phyloP scores from a whole-genome alignment of 2,888 invertebrate species.

The Tinea trinotella region DNA sequence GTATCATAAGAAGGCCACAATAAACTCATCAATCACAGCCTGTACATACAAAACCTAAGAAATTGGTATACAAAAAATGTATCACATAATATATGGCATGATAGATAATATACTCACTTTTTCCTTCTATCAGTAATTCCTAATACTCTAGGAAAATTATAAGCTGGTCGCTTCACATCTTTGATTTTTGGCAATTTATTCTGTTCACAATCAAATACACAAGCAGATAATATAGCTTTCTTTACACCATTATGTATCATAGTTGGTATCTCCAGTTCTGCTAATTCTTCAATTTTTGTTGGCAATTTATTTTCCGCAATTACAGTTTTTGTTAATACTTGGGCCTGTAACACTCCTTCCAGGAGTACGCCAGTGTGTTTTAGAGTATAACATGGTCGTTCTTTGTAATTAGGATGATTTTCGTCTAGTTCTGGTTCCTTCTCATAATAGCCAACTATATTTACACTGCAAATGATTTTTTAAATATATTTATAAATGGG shows the following conservation, averaged over 20 bases:
- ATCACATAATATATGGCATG: too few relatives aligned
- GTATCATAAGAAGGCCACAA: too few relatives aligned
- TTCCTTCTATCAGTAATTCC: slow-evolving; percentile 81
- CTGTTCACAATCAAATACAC: slow-evolving; percentile 85
- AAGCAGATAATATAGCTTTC: slow-evolving; percentile 75
- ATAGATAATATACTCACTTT: slow-evolving; percentile 69
- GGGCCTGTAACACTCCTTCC: slow-evolving; percentile 83
- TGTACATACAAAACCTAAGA: too few relatives aligned
- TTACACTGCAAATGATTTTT: slow-evolving; percentile 39
- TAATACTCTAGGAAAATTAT: slow-evolving; percentile 78
- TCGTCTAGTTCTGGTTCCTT: slow-evolving; percentile 55
- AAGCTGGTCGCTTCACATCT: slow-evolving; percentile 79
- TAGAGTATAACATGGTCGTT: slow-evolving; percentile 71
- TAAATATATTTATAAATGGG: not conserved
- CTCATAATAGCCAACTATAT: slow-evolving; percentile 59
- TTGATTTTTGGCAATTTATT: slow-evolving; percentile 81
- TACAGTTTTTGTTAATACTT: slow-evolving; percentile 85
- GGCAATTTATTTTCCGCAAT: slow-evolving; percentile 75
- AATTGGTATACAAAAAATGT: too few relatives aligned
- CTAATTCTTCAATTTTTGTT: slow-evolving; percentile 65
- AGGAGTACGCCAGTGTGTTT: slow-evolving; percentile 76
- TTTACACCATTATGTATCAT: slow-evolving; percentile 73
- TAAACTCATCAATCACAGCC: too few relatives aligned
- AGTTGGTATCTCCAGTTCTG: slow-evolving; percentile 61
- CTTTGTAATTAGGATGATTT: slow-evolving; percentile 78